phyloP scores from a whole-genome alignment of 2,113 vertebrate genomes.

The Xyrauchen texanus region DNA sequence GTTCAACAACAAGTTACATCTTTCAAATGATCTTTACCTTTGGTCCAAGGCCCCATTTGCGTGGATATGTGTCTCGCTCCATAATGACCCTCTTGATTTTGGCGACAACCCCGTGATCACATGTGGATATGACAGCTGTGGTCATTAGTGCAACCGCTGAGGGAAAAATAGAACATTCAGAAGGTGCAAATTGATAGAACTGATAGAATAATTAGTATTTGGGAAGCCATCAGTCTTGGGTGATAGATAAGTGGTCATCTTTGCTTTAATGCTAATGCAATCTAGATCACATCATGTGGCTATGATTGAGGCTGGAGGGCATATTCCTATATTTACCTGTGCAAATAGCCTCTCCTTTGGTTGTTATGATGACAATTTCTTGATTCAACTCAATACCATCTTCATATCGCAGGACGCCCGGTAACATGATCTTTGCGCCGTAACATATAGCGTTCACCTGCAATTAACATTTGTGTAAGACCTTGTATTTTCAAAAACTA shows the following conservation, averaged over 20 bases:
- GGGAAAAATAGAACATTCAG: no score
- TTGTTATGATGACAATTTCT: constrained; percentile 93
- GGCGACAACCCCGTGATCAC: constrained; percentile 91
- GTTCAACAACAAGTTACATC: no score
- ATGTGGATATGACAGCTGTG: constrained; percentile 94
- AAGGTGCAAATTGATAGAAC: no score
- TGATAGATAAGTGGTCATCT: constrained; percentile 55
- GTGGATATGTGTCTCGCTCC: constrained; percentile 94
- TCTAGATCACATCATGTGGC: constrained; percentile 75
- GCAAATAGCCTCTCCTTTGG: constrained; percentile 95
- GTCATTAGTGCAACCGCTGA: constrained; percentile 93
- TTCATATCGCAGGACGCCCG: constrained; percentile 91
- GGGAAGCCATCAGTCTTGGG: constrained; percentile 67
- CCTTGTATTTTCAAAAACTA: no score
- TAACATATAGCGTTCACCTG: constrained; percentile 98
- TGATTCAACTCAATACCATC: constrained; percentile 96
- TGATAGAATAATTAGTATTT: no score
- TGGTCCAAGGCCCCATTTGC: constrained; percentile 95
- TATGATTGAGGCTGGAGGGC: neutral
- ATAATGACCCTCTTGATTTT: constrained; percentile 99
- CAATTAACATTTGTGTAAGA: no score
- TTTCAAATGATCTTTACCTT: constrained; percentile 75
- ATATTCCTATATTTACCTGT: constrained; percentile 75
- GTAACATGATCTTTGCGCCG: constrained; percentile 96
- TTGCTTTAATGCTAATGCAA: constrained; percentile 67